Evolutionary conservation across 2,113 vertebrate species (phyloP).

Genomic region (Sterrhoptilus dennistouni): DNA sequence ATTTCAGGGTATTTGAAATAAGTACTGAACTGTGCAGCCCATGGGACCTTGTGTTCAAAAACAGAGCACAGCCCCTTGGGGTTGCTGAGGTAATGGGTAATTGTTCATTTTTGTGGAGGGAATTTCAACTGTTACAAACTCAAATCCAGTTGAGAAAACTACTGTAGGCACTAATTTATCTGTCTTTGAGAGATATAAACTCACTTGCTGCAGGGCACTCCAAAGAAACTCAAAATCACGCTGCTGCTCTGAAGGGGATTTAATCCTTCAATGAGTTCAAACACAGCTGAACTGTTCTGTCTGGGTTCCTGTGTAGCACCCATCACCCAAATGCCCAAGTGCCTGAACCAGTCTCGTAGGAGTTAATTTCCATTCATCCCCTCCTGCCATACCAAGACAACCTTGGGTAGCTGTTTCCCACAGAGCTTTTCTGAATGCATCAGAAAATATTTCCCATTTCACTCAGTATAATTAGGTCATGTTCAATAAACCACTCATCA

Average conservation of each 20-base stretch:
- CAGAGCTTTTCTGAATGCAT: background rate
- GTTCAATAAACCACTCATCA: background rate
- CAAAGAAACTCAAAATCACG: background rate
- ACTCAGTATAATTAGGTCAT: background rate
- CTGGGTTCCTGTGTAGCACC: background rate
- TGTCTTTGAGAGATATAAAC: background rate
- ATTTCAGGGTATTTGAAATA: background rate
- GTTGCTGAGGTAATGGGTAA: background rate
- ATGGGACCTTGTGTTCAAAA: rapidly evolving
- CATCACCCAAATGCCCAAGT: background rate
- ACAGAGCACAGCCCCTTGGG: background rate
- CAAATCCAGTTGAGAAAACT: background rate
- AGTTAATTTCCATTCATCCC: background rate
- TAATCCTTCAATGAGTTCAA: background rate
- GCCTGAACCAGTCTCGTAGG: background rate
- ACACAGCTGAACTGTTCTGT: background rate
- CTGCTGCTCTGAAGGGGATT: background rate
- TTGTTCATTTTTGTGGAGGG: background rate
- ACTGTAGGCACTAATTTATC: background rate
- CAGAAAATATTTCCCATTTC: background rate
- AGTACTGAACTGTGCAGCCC: background rate
- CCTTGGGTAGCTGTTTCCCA: background rate
- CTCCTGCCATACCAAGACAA: background rate
- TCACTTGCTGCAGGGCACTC: background rate
- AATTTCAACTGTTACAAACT: background rate